Conservation (phyloP, 2,113 vertebrate species). For the Puntigrus tetrazona region DNA sequence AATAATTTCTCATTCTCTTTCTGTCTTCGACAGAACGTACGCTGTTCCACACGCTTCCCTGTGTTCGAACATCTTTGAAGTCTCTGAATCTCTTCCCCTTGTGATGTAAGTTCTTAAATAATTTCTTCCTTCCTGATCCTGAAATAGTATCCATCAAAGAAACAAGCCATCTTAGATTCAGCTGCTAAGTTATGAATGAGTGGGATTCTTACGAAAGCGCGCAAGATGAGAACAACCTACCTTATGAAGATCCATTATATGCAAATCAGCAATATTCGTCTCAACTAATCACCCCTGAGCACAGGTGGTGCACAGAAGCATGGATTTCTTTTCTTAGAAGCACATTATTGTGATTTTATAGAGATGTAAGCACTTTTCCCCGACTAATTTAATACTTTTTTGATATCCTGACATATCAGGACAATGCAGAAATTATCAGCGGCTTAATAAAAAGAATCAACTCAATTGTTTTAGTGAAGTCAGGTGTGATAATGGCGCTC, state of each 20-base stretch:
- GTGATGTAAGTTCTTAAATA: conserved; percentile 49
- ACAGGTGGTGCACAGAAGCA: not conserved
- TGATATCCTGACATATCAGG: not conserved
- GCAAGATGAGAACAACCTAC: conserved; percentile 42
- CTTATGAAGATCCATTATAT: conserved; percentile 39
- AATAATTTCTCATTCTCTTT: conserved; percentile 5
- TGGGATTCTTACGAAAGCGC: conserved; percentile 46
- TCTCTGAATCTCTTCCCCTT: conserved; percentile 37
- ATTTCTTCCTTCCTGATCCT: conserved; percentile 49
- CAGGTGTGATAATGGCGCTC: not conserved
- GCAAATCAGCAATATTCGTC: conserved; percentile 43
- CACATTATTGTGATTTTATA: not conserved
- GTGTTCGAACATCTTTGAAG: conserved; percentile 48
- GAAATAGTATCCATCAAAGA: conserved; percentile 48
- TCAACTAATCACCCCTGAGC: conserved; percentile 12
- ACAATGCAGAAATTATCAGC: conserved; percentile 26
- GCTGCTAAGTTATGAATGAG: conserved; percentile 54
- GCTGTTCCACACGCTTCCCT: conserved; percentile 28
- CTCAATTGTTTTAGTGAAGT: conserved; percentile 18
- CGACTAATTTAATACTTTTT: not conserved
- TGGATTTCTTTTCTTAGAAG: not conserved
- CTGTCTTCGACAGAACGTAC: conserved; percentile 34
- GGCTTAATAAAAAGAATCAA: conserved; percentile 32
- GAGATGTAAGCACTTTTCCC: not conserved
- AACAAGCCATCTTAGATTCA: conserved; percentile 47